Conservation (phyloP, 2,888 invertebrate species). For the Branchellion lobata region DNA sequence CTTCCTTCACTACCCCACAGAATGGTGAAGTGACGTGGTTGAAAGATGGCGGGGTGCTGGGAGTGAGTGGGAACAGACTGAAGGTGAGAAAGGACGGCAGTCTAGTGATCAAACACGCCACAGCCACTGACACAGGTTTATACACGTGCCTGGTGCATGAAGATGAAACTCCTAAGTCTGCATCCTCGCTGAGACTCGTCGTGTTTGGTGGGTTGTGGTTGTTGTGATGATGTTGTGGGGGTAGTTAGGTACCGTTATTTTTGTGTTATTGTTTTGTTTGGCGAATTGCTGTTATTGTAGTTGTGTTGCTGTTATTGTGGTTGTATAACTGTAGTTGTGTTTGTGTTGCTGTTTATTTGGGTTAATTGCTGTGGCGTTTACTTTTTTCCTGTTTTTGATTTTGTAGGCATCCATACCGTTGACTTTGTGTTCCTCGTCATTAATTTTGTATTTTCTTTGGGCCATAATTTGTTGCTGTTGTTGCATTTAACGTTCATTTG, state of each 20-base stretch:
- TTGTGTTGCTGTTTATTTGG: no score
- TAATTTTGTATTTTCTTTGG: no score
- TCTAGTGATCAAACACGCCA: constrained; percentile 13
- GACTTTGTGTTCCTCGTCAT: no score
- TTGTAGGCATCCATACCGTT: no score
- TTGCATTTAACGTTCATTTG: no score
- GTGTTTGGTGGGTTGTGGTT: constrained; percentile 27
- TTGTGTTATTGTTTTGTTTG: neutral
- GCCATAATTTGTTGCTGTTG: no score
- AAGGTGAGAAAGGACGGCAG: constrained; percentile 16
- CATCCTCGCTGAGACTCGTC: constrained; percentile 16
- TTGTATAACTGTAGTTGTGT: no score
- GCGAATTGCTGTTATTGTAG: neutral
- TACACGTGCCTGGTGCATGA: constrained; percentile 23
- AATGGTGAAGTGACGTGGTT: constrained; percentile 33
- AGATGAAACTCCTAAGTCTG: neutral
- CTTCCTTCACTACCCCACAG: no score
- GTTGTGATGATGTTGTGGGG: neutral
- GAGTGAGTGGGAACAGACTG: neutral
- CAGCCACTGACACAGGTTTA: neutral
- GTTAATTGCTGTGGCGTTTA: no score
- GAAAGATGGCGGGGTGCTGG: constrained; percentile 11
- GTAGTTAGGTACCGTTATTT: neutral
- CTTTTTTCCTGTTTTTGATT: no score
- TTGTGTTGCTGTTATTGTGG: no score